Evolutionary conservation across 2,113 vertebrate genomes (phyloP).

Genomic region (Grantiella picta): DNA sequence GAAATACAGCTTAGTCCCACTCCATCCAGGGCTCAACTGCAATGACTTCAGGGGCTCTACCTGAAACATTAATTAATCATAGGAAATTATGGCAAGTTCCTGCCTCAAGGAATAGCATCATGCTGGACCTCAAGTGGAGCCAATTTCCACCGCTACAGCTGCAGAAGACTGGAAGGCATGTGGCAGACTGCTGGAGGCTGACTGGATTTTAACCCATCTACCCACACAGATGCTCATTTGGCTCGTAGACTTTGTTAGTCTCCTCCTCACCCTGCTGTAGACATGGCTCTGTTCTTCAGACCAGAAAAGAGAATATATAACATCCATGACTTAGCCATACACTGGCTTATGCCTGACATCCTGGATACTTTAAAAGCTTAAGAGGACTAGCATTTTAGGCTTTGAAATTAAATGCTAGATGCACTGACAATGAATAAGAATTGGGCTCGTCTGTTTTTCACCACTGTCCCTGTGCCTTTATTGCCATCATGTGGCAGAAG

Average conservation of each 20-base stretch:
- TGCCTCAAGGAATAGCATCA: background rate
- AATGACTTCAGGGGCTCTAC: background rate
- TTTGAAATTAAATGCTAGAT: background rate
- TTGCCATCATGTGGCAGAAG: slow-evolving; percentile 61
- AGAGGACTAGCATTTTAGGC: background rate
- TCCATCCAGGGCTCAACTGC: background rate
- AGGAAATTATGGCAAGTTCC: background rate
- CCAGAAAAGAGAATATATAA: background rate
- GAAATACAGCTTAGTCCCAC: background rate
- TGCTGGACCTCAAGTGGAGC: background rate
- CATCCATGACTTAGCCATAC: background rate
- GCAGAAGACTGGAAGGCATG: background rate
- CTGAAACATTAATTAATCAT: background rate
- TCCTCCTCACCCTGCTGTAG: background rate
- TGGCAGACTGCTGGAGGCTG: background rate
- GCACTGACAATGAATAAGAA: background rate
- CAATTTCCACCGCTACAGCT: background rate
- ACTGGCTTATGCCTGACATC: background rate
- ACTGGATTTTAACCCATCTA: slow-evolving; percentile 3
- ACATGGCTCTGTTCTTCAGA: background rate
- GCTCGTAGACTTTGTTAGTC: background rate
- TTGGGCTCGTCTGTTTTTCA: background rate
- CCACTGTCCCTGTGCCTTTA: slow-evolving; percentile 24
- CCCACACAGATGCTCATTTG: background rate
- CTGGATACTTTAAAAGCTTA: background rate